Base-by-base conservation (phyloP, 2,113 vertebrate genomes). In the Hippotragus niger region DNA sequence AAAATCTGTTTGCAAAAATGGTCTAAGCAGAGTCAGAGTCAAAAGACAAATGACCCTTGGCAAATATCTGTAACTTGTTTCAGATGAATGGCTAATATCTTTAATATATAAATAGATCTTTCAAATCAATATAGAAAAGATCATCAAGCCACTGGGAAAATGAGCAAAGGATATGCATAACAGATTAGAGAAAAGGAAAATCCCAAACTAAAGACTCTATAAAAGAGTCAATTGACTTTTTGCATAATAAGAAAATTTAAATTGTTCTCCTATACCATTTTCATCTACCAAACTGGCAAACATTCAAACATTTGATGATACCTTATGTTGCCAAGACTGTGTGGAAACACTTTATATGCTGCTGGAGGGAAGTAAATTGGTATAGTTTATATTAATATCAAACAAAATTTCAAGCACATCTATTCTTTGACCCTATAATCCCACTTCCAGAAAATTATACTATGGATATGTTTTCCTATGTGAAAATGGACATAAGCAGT, bases 41-140 rank as follows among this genome's bases (percentile, higher is more conserved):
- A 94, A 92, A 97, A 85, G 76, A 81, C 15, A 80, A 83, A 92
- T 96, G n/a, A 98, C 12, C 6, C 5, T 53, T 12, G 14, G 29
- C 36, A 67, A 90, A 92, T 50, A 62, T 45, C 27, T 88, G 11
- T 19, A 94, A n/a, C 3, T 96, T 36, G 17, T 81, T 25, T 87
- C 40, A 87, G 50, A 91, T 11, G 82, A 92, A 85, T 0, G 4
- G 12, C n/a, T 76, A 87, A 55, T 74, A 16, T 55, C n/a, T 84
- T n/a, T 85, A 95, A 80, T 57, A 76, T 36, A 53, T 58, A 96
- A 90, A 64, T 53, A 84, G 57, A 3, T 62, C 7, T 71, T 90
- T 64, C 29, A 84, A 67, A 81, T 62, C 53, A 95, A 36, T 87
- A 43, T 55, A 81, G 25, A 92, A 92, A 88, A 85, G 29, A 95